Evolutionary conservation across 2,113 vertebrate species (phyloP).

Genomic region (Chaetura pelagica): DNA sequence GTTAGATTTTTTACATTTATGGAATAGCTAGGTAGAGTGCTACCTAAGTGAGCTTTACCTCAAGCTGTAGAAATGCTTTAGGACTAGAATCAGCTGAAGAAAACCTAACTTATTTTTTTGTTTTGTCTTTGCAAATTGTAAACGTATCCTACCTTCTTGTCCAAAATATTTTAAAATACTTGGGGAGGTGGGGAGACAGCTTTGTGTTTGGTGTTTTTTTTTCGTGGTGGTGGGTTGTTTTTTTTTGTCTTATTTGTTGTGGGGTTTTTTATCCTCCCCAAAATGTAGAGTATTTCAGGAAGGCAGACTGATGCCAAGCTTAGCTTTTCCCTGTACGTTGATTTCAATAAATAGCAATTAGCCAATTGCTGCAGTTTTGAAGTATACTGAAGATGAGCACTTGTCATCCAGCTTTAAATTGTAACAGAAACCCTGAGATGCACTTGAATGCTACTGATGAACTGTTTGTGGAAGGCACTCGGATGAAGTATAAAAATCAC

Average conservation of each 20-base stretch:
- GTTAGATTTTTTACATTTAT: not conserved
- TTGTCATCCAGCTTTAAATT: not conserved
- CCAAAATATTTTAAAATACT: not conserved
- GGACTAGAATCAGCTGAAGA: not conserved
- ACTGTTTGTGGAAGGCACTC: not conserved
- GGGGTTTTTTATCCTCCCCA: too few relatives aligned
- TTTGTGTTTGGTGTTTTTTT: not conserved
- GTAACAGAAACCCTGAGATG: not conserved
- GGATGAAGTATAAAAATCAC: not conserved
- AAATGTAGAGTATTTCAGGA: not conserved
- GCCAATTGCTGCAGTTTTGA: not conserved
- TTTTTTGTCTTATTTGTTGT: not conserved
- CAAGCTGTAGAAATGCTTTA: not conserved
- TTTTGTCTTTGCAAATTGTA: not conserved
- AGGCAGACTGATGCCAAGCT: not conserved
- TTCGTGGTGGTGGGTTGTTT: too few relatives aligned
- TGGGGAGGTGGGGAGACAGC: accelerated
- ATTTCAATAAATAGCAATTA: not conserved
- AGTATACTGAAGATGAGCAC: not conserved
- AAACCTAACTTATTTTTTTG: not conserved
- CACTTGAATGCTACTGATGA: not conserved
- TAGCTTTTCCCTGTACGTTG: not conserved
- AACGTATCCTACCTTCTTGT: not conserved
- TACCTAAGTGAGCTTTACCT: not conserved
- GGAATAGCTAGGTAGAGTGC: not conserved